Evolutionary conservation across 2,888 invertebrate genomes (phyloP).

Genomic region (Sinohyriopsis cumingii): DNA sequence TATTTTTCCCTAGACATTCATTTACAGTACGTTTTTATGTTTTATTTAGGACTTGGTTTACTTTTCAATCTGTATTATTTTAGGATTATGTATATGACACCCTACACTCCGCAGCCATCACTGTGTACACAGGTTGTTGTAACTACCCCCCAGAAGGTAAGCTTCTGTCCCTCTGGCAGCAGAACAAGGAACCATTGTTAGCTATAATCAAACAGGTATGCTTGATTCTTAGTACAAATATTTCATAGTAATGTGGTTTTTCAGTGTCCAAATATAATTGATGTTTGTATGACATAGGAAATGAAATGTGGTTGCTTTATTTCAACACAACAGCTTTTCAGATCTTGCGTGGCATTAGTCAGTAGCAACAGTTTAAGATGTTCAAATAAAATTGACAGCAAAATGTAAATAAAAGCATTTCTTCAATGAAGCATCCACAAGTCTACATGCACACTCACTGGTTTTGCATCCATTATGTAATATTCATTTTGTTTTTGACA

Average conservation of each 20-base stretch:
- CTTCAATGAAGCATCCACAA: no score
- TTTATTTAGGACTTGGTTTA: background rate
- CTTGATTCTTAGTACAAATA: background rate
- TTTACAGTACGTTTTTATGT: background rate
- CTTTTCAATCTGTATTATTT: conserved; percentile 9
- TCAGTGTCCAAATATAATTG: background rate
- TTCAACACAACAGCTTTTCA: no score
- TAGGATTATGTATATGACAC: conserved; percentile 53
- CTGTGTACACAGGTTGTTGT: conserved; percentile 61
- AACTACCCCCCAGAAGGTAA: conserved; percentile 43
- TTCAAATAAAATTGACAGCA: no score
- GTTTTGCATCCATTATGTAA: no score
- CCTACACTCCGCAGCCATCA: conserved; percentile 46
- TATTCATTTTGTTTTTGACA: no score
- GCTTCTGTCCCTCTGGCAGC: conserved; percentile 50
- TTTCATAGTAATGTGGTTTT: background rate
- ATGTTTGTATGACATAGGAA: background rate
- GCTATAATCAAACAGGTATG: conserved; percentile 56
- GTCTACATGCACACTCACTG: no score
- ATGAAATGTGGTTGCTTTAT: background rate
- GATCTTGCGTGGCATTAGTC: no score
- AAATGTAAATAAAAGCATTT: no score
- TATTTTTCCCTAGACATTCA: background rate
- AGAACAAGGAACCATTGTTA: conserved; percentile 47
- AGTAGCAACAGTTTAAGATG: no score